A percentile compares a stretch with the other conserved stretches of the same genome.
These are phyloP conservation scores for Loxodonta africana DNA, from an alignment of 2,113 vertebrate genomes.

Conservation along the genomic window DNA sequence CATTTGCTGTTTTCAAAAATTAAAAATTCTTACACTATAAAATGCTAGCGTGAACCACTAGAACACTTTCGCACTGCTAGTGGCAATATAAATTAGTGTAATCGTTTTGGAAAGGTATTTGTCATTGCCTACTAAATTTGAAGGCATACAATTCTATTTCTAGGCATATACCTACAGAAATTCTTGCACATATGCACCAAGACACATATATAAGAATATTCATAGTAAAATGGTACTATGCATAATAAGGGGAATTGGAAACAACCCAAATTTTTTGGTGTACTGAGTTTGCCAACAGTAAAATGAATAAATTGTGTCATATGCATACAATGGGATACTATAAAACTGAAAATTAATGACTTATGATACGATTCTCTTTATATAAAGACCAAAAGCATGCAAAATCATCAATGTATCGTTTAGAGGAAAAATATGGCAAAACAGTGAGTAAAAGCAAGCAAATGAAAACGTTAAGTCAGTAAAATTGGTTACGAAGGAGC, in stretches of 20 bases:
- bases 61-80: neutral
- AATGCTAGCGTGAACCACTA: neutral
- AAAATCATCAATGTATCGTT: neutral
- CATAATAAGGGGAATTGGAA: neutral
- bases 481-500: neutral
- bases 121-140: neutral
- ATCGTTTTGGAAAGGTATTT: conserved; percentile 12
- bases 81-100: neutral
- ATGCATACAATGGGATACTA: neutral
- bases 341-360: neutral
- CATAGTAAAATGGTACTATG: neutral
- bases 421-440: conserved; percentile 9
- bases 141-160: neutral
- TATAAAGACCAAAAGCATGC: neutral
- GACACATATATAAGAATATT: neutral
- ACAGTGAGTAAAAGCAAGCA: neutral
- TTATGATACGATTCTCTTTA: neutral
- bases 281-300: neutral
- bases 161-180: neutral
- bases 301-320: neutral
- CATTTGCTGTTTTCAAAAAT: conserved; percentile 1
- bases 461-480: conserved; percentile 13
- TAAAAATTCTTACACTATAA: neutral
- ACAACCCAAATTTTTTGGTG: neutral
- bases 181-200: neutral